Evolutionary conservation across 1,140 invertebrate species (phyloP), one percentile per base, ranked within the genome.

Genomic region (Cherax destructor): DNA sequence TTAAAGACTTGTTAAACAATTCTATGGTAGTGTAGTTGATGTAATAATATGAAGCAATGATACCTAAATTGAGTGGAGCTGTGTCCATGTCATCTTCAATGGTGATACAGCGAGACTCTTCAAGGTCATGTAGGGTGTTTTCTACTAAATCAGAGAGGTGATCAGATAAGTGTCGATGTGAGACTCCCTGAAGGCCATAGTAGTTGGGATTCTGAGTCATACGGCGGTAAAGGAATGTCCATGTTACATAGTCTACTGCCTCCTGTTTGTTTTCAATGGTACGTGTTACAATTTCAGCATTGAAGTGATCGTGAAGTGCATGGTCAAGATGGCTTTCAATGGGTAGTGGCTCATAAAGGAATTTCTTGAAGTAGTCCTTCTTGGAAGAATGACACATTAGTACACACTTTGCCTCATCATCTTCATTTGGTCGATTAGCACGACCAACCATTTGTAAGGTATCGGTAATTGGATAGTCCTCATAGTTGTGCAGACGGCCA

Each of bases 241-340:
- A 99, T 0, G 99, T 99, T 3, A 99, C 95, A 94, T 99, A 99
- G 95, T 99, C 99, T 0, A 99, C 99, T 0, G 99, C 99, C 95
- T 99, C 99, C 94, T 99, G 99, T 95, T 99, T 99, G 95, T 99
- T 99, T 95, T 99, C 99, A 94, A 99, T 99, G 0, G 99, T 99
- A 95, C 99, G 99, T 0, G 99, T 99, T 0, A 99, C 99, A 85
- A 99, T 99, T 95, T 99, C 99, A 0, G 99, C 99, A 95, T 99
- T 99, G 94, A 99, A 99, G 95, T 99, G 99, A 95, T 99, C 99
- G 94, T 99, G 99, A 4, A 99, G 95, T 93, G 98, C 96, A 94
- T 99, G 99, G 95, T 99, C 99, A 93, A 99, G 95, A 95, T 99
- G 98, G 92, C 98, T 99, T 95, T 96, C 94, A 52, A 95, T 97